phyloP scores from a whole-genome alignment of 2,888 invertebrate genomes.

The Drosophila rubida region DNA sequence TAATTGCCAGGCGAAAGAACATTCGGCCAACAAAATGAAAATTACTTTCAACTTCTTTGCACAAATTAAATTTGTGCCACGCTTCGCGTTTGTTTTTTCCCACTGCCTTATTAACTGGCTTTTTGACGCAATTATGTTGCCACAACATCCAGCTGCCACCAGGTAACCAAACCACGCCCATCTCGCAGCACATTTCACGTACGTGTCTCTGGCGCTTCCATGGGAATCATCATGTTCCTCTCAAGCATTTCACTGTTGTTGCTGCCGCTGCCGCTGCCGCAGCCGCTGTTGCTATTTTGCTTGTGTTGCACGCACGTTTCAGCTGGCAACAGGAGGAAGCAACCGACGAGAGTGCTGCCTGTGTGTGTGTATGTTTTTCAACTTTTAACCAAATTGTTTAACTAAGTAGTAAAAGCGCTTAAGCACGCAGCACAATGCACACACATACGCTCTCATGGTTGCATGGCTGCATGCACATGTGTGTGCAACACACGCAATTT shows the following conservation, averaged over 20 bases:
- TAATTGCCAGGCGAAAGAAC: constrained; percentile 5
- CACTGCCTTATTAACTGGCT: constrained; percentile 66
- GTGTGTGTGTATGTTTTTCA: constrained; percentile 35
- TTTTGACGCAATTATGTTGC: constrained; percentile 72
- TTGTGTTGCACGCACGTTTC: constrained; percentile 60
- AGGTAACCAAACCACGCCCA: constrained; percentile 31
- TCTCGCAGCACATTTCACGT: constrained; percentile 21
- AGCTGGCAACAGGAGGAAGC: constrained; percentile 27
- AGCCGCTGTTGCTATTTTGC: too few relatives aligned
- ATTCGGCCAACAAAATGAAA: constrained; percentile 26
- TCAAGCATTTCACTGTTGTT: constrained; percentile 29
- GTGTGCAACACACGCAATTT: constrained; percentile 10
- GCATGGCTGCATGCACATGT: neutral
- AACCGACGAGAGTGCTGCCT: constrained; percentile 1
- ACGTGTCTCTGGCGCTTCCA: constrained; percentile 57
- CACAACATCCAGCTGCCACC: constrained; percentile 26
- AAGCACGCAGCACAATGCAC: constrained; percentile 52
- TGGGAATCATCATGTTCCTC: constrained; percentile 27
- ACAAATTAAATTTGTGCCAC: constrained; percentile 61
- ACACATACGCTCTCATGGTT: constrained; percentile 1
- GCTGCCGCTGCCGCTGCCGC: constrained; percentile 29
- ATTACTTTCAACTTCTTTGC: constrained; percentile 25
- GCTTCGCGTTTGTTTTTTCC: constrained; percentile 47
- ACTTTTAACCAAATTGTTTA: constrained; percentile 77
- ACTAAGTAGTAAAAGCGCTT: constrained; percentile 69